phyloP scores from a whole-genome alignment of 2,888 invertebrate species.

The Trilocha varians region DNA sequence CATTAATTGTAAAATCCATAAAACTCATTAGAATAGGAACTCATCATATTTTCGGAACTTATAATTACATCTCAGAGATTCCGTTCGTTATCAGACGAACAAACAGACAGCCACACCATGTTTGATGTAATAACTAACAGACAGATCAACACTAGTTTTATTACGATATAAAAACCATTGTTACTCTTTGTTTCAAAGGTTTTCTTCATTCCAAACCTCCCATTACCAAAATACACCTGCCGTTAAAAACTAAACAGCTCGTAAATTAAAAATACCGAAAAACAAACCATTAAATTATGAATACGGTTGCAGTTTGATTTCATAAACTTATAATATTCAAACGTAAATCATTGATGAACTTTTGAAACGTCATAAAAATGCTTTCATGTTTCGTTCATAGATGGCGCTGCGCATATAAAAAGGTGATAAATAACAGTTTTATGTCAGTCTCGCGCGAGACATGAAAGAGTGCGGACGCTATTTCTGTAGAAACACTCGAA shows the following conservation, averaged over 20 bases:
- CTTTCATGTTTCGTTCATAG: conserved; percentile 58
- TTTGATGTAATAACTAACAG: neutral
- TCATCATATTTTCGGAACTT: neutral
- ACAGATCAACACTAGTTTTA: neutral
- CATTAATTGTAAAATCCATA: no score
- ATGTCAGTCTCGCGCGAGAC: conserved; percentile 61
- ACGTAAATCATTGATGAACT: conserved; percentile 60
- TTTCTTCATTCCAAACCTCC: neutral
- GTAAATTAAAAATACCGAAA: conserved; percentile 19
- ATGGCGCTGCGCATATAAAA: conserved; percentile 58
- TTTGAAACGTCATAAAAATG: conserved; percentile 45
- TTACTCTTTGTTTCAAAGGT: neutral
- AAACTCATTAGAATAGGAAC: no score
- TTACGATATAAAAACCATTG: neutral
- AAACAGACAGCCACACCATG: neutral
- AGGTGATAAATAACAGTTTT: conserved; percentile 61
- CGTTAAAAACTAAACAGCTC: neutral
- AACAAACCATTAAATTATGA: conserved; percentile 16
- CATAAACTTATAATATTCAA: conserved; percentile 40
- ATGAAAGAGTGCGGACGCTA: conserved; percentile 71
- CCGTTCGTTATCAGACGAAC: neutral
- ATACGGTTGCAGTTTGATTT: conserved; percentile 39
- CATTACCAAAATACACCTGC: conserved; percentile 2
- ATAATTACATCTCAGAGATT: neutral
- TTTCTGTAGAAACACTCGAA: conserved; percentile 69